A percentile compares a stretch with the other conserved stretches of the same genome.
Conservation (phyloP, 2,113 vertebrate species). For the Cephalopterus ornatus region DNA sequence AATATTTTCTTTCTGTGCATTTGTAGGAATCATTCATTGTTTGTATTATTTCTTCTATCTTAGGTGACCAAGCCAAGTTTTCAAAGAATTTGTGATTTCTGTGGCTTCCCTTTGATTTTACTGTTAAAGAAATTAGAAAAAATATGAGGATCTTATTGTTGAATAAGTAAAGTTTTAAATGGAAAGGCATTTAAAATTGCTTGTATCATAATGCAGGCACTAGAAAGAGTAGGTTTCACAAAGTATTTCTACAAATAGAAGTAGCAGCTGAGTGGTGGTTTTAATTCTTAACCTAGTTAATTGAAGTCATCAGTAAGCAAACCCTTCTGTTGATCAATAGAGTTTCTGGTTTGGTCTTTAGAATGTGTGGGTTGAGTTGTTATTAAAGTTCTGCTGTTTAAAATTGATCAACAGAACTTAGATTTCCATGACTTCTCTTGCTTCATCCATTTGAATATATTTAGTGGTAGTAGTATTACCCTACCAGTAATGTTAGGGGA, state of each 20-base stretch:
- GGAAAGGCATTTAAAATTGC: not conserved
- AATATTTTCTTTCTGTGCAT: not conserved
- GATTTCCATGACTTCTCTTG: not conserved
- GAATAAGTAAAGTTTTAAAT: not conserved
- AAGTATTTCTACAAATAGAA: not conserved
- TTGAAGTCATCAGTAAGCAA: not conserved
- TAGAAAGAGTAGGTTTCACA: not conserved
- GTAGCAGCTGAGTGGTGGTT: not conserved
- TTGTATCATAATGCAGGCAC: not conserved
- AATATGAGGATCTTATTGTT: not conserved
- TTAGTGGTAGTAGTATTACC: not conserved
- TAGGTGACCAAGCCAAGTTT: not conserved
- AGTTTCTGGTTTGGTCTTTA: not conserved
- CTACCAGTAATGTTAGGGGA: not conserved
- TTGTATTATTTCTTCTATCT: not conserved
- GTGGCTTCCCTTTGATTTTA: not conserved
- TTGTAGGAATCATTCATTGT: not conserved
- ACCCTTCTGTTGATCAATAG: not conserved
- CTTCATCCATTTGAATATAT: not conserved
- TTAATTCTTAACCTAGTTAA: not conserved
- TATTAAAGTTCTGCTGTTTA: not conserved
- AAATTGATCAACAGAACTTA: not conserved
- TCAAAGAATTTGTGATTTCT: not conserved
- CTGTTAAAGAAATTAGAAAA: not conserved
- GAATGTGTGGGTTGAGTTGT: not conserved